These are phyloP conservation scores for Eurystomus gularis DNA, from an alignment of 2,113 vertebrate genomes.

Conservation along the genomic window DNA sequence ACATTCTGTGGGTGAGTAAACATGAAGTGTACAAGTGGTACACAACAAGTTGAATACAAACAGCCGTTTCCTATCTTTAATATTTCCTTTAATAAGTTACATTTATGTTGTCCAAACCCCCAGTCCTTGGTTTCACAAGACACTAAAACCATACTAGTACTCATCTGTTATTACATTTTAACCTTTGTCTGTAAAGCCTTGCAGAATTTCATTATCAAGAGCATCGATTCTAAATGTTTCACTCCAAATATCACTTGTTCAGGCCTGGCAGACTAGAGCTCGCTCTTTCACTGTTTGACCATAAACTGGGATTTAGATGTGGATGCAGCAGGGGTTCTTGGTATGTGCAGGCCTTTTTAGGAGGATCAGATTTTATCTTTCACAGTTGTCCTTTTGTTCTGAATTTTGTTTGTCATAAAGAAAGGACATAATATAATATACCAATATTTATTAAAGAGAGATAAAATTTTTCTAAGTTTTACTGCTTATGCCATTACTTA, in stretches of 20 bases:
- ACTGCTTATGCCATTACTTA: neutral
- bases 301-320: neutral
- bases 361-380: neutral
- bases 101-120: neutral
- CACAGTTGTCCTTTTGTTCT: neutral
- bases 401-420: neutral
- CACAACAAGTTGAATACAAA: neutral
- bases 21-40: neutral
- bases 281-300: neutral
- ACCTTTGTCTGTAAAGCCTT: neutral
- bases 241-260: neutral
- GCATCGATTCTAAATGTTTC: neutral
- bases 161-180: neutral
- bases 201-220: neutral
- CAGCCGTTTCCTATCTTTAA: neutral
- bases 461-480: neutral
- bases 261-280: neutral
- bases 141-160: neutral
- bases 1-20: neutral
- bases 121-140: neutral
- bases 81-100: neutral
- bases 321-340: neutral
- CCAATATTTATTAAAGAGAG: neutral
- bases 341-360: neutral
- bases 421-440: neutral